Conservation (phyloP, 2,797 vertebrate genomes). For the Ataeniobius toweri region DNA sequence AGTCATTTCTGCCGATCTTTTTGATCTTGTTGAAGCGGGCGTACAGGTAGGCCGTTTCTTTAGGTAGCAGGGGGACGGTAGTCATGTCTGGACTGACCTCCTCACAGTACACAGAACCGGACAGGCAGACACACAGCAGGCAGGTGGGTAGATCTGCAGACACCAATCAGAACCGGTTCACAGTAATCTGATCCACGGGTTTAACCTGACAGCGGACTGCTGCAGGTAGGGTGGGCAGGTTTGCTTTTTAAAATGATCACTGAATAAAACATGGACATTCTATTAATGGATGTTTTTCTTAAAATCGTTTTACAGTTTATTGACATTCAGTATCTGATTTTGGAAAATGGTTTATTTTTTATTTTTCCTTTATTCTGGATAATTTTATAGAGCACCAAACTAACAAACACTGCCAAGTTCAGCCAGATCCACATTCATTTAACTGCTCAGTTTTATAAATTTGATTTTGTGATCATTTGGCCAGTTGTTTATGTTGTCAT, state of each 20-base stretch:
- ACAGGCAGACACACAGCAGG: constrained; percentile 93
- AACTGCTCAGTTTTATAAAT: neutral
- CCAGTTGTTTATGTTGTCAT: neutral
- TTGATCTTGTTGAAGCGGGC: constrained; percentile 97
- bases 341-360: neutral
- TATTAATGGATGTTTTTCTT: neutral
- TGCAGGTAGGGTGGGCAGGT: too few relatives aligned
- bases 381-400: too few relatives aligned
- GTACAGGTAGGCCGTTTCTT: constrained; percentile 94
- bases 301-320: neutral
- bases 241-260: neutral
- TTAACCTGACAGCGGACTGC: neutral
- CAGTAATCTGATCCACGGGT: neutral
- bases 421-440: neutral
- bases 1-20: constrained; percentile 89
- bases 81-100: constrained; percentile 90
- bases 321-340: neutral
- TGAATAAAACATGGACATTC: neutral
- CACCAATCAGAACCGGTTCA: neutral
- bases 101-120: constrained; percentile 97
- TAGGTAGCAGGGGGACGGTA: constrained; percentile 89
- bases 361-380: too few relatives aligned
- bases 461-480: neutral
- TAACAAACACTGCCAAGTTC: neutral
- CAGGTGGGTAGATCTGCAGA: constrained; percentile 94